Base-by-base conservation (phyloP, 2,113 vertebrate genomes). In the Zapus hudsonius region DNA sequence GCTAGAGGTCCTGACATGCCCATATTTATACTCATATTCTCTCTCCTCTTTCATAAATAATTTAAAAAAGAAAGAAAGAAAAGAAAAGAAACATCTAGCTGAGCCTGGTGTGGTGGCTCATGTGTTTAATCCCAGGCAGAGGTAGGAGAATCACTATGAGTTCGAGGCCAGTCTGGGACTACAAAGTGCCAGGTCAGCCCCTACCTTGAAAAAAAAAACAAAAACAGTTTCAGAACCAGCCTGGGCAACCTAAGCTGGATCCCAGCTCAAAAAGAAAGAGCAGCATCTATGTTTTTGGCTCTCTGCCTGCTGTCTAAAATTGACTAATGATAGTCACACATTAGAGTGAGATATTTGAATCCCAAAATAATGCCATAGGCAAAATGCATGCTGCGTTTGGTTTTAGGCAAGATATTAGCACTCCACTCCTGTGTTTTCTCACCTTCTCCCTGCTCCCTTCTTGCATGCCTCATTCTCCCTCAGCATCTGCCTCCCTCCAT, bases 91-190 rank as follows among this genome's bases (percentile, higher is more conserved):
- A 59, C 20, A n/a, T 12, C 31, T 36, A 36, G 70, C n/a, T 40
- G 23, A n/a, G 10, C 33, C 52, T 5, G 52, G 1, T 2, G 0
- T 29, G 33, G 31, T 61, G 1, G 12, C 2, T 3, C 16, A n/a
- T n/a, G 36, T 29, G 31, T 91, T 8, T 44, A 69, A 29, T 44
- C 38, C 17, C 61, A 75, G 61, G 59, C 59, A 22, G 40, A 47
- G 63, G 16, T 44, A 15, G 42, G 59, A 52, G 69, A 61, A 55
- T 59, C 61, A 55, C n/a, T 80, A 12, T 47, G 47, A 47, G 47
- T 7, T 47, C 12, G 47, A 47, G 12, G 47, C 47, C 47, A 47
- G 47, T 12, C 47, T 47, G 47, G 47, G 12, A 47, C 7, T 47
- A 47, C 47, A 47, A n/a, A n/a, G n/a, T n/a, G n/a, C n/a, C n/a